These are phyloP conservation scores for Armadillidium nasatum DNA, from an alignment of 1,140 invertebrate species.

Conservation along the genomic window DNA sequence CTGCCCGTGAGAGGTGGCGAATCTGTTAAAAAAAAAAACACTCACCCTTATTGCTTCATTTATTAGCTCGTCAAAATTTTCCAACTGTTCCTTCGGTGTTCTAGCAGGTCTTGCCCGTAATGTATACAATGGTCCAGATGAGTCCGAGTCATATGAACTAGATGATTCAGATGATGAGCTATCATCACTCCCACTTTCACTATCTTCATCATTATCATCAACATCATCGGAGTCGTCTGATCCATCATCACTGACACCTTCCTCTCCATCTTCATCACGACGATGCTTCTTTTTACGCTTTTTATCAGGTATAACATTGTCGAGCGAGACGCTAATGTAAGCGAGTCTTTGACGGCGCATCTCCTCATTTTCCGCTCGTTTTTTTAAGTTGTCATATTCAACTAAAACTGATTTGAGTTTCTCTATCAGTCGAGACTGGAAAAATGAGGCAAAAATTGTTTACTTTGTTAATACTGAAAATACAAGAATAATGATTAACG, in stretches of 20 bases:
- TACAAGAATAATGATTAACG: too few relatives aligned
- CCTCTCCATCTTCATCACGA: conserved; percentile 53
- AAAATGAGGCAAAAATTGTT: too few relatives aligned
- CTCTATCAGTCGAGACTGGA: conserved; percentile 64
- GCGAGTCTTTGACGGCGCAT: conserved; percentile 66
- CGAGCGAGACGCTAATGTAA: conserved; percentile 70
- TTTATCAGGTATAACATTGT: conserved; percentile 61
- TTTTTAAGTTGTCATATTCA: conserved; percentile 52
- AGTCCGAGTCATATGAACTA: conserved; percentile 47
- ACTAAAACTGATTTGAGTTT: conserved; percentile 60
- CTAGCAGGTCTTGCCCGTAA: conserved; percentile 66
- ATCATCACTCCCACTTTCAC: conserved; percentile 50
- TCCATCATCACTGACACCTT: conserved; percentile 52
- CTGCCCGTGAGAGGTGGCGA: too few relatives aligned
- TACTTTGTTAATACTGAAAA: too few relatives aligned
- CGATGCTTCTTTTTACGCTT: conserved; percentile 37
- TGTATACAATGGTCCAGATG: conserved; percentile 69
- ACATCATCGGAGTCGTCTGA: background rate
- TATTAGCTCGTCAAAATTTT: conserved; percentile 90
- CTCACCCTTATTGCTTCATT: conserved; percentile 78
- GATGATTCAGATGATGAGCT: conserved; percentile 59
- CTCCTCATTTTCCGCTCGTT: conserved; percentile 61
- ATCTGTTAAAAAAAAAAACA: conserved; percentile 40
- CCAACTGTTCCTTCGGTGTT: conserved; percentile 76
- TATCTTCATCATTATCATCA: conserved; percentile 52